Base-by-base conservation (phyloP, 64 coral and sea anemone species). In the Montipora capricornis region DNA sequence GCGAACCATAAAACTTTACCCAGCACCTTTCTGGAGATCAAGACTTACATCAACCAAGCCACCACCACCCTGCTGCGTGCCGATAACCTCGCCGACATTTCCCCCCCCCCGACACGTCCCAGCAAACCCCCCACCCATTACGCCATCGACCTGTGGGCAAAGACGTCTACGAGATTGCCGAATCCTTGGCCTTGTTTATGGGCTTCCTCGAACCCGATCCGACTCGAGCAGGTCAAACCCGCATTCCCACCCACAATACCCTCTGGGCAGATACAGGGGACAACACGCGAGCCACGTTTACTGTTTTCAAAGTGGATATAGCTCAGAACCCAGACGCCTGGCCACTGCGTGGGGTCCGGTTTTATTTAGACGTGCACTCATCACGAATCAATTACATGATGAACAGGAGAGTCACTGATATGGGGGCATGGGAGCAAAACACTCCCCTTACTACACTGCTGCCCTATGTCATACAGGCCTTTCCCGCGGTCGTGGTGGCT, bases 161-260 rank as follows among this genome's bases (percentile, higher is more conserved):
- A 48, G 76, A 14, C 45, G 14, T 8, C 2, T 45, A 45, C 76
- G 48, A 45, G 6, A 9, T 49, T 37, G 47, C 10, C 15, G 68
- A 70, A 70, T 49, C 76, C 44, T 79, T 79, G 47, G 45, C 76
- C 45, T 48, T 79, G 76, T 50, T 79, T 8, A 79, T 79, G 76
- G 76, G 76, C 8, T 79, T 79, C 53, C 17, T 79, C 8, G 76
- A 79, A 48, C 76, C 5, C 76, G 76, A 79, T 79, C 45, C 76
- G 2, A 48, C 2, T 17, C 48, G 76, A 19, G 10, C 76, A 16
- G 76, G 47, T 16, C 76, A 79, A 48, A 79, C 47, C 11, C 76
- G 47, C 76, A 53, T 79, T 5, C 8, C 44, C 1, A 14, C 76
- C 45, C 76, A 79, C 76, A 79, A 79, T 14, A 79, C 7, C 76